Percentiles rank a stretch among this genome's conserved stretches.
phyloP scores from a whole-genome alignment of 2,888 invertebrate species.

The Pedicia rivosa region DNA sequence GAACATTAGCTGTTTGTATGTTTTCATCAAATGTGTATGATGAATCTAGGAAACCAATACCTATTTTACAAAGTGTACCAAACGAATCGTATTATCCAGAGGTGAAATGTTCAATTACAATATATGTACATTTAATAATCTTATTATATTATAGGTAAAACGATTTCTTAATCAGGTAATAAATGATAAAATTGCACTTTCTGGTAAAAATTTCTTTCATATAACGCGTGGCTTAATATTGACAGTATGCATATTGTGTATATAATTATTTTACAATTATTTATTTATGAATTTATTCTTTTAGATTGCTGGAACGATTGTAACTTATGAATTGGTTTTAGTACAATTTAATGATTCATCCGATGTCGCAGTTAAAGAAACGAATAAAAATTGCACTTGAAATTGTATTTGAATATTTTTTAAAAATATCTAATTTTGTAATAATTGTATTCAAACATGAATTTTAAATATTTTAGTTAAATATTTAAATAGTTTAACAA shows the following conservation, averaged over 20 bases:
- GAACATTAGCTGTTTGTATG: neutral
- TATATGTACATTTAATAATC: too few relatives aligned
- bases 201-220: neutral
- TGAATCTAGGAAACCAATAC: neutral
- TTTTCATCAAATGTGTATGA: neutral
- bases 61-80: neutral
- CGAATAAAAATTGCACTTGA: too few relatives aligned
- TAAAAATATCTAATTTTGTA: too few relatives aligned
- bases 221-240: neutral
- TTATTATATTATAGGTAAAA: too few relatives aligned
- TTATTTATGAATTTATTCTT: neutral
- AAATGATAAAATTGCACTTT: neutral
- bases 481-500: too few relatives aligned
- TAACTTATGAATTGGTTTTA: slow-evolving; percentile 40
- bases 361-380: too few relatives aligned
- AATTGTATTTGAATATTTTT: too few relatives aligned
- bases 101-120: too few relatives aligned
- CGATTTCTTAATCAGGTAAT: neutral
- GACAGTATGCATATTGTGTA: neutral
- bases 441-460: too few relatives aligned
- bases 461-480: too few relatives aligned
- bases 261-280: too few relatives aligned
- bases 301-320: slow-evolving; percentile 40
- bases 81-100: neutral
- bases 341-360: slow-evolving; percentile 35